Evolutionary conservation across 1,140 invertebrate genomes (phyloP), one percentile per base, ranked within the genome.

Genomic region (Halictus rubicundus): DNA sequence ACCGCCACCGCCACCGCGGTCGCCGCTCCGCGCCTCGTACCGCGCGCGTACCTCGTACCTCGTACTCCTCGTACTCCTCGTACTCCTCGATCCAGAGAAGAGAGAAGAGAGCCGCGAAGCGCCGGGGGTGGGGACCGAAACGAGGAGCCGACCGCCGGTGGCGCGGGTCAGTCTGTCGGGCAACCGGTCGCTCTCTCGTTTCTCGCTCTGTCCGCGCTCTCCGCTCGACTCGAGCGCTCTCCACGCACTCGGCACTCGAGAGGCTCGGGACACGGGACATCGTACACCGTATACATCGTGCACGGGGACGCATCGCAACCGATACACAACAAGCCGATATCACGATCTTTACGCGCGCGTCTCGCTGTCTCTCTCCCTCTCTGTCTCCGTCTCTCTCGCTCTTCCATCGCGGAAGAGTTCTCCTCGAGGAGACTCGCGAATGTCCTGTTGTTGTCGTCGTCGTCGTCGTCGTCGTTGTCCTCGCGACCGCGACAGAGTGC

Each of bases 91-190:
- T 52, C 49, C 16, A 4, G 49, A 52, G 49, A 52, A 52, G 49
- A 52, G 49, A 52, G 49, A 52, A 52, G 69, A 54, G 75, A 78
- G 42, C 66, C 75, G 68, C 32, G 68, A n/a, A 59, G 73, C 63
- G 79, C 49, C 83, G 85, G 83, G 88, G 88, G 84, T 82, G 82
- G 85, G 84, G 82, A 80, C 81, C 81, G 83, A 82, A 88, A 87
- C 91, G 89, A 86, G 91, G 89, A 92, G 89, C 90, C 91, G 91
- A 92, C 89, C 89, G 90, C 89, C 88, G 82, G 87, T 88, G 87
- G 89, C 88, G 90, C 90, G 91, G 91, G 92, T 93, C 92, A 93
- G 92, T 93, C 92, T 92, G 90, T 93, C 92, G 92, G 92, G 90
- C 91, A 92, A 91, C 91, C 91, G 92, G 92, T 93, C 92, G 91